Base-by-base conservation (phyloP, 1,140 invertebrate species). In the Pseudomyrmex flavicornis region DNA sequence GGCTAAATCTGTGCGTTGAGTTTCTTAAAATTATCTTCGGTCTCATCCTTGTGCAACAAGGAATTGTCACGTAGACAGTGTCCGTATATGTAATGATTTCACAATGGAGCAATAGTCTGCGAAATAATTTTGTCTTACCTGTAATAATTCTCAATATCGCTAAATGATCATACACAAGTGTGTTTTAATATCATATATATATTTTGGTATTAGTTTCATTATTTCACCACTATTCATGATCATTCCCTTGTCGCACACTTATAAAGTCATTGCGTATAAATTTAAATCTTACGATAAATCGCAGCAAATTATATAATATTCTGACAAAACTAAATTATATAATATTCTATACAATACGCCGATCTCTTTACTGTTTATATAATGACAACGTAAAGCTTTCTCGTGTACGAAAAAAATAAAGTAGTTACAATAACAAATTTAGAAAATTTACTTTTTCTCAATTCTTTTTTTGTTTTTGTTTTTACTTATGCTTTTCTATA, bases 1-100 rank as follows among this genome's bases (percentile, higher is more conserved):
- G 35, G 46, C 90, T 92, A 92, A 48, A 58, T 90, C 85, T 93
- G 91, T 92, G 91, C 91, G 91, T 92, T 93, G 85, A 90, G 92
- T 91, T 79, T 87, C 89, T 91, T 92, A 90, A 88, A 83, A 85
- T 91, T 91, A 88, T 77, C 61, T 50, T 83, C 70, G 77, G 82
- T 83, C 84, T 59, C 35, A 35, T 5, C 74, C 86, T 69, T 75
- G 84, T 90, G 83, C 65, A 86, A 90, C 83, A 75, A 83, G 84
- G 70, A 88, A 74, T n/a, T 7, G 20, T 76, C 59, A 10, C 26
- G 22, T 50, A 50, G 48, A 17, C 2, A 2, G 44, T 66, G 0
- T 9, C n/a, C 46, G 4, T 4, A 10, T 63, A 58, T 44, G 46
- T 12, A 26, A 10, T 17, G 15, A 7, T 22, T 66, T 15, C 15